A percentile compares a stretch with the other conserved stretches of the same genome.
These are phyloP conservation scores for Ctenosaura bakeri DNA, from an alignment of 2,797 vertebrate species.

Conservation along the genomic window DNA sequence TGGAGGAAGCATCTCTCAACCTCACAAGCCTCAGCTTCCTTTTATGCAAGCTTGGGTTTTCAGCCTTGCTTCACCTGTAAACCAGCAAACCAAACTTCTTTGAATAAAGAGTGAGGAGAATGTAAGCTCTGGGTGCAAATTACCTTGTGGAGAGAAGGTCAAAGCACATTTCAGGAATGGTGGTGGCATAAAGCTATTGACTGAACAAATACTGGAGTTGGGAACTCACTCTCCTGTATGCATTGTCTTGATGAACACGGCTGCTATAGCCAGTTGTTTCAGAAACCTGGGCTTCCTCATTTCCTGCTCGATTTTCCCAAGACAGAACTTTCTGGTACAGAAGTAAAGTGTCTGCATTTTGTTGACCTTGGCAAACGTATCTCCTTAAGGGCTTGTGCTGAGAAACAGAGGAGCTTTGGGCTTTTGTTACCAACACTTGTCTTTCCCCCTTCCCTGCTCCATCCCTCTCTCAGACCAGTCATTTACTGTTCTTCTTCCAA, in stretches of 20 bases:
- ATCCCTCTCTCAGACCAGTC: conserved; percentile 21
- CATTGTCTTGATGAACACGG: background rate
- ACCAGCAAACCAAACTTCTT: background rate
- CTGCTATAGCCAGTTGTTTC: background rate
- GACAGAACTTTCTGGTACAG: background rate
- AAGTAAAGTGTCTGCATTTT: conserved; percentile 47
- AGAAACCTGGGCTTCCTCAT: conserved; percentile 20
- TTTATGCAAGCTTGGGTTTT: background rate
- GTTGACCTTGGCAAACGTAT: conserved; percentile 43
- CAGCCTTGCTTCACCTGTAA: background rate
- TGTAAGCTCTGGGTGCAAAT: no score
- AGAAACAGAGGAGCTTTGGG: conserved; percentile 50
- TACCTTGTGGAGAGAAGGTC: background rate
- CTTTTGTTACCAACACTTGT: conserved; percentile 37
- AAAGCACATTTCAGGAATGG: background rate
- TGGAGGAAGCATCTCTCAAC: background rate
- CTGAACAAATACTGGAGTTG: background rate
- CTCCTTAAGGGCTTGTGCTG: conserved; percentile 16
- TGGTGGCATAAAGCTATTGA: background rate
- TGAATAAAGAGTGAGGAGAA: background rate
- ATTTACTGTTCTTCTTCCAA: conserved; percentile 6
- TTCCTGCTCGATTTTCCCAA: conserved; percentile 20
- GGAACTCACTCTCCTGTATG: background rate
- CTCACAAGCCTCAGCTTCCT: no score
- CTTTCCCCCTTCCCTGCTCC: background rate